Evolutionary conservation across 2,113 vertebrate species (phyloP).

Genomic region (Centropus bengalensis): DNA sequence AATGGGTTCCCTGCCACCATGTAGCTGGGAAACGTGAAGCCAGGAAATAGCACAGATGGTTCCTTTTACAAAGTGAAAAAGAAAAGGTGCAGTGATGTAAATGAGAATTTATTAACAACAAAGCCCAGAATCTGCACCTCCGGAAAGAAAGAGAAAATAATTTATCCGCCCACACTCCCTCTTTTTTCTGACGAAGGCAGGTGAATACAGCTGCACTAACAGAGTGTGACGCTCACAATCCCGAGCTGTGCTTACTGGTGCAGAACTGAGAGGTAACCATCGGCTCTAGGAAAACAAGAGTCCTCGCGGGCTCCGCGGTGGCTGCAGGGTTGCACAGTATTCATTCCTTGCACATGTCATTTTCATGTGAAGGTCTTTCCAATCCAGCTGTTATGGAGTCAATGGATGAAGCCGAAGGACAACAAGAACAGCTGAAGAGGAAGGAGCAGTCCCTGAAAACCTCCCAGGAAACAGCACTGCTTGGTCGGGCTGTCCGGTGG

Average conservation of each 20-base stretch:
- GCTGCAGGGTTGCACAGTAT: background rate
- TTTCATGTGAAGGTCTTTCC: conserved; percentile 63
- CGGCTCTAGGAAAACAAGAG: conserved; percentile 20
- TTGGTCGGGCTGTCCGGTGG: conserved; percentile 72
- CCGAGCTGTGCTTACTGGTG: conserved; percentile 62
- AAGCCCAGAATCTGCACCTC: conserved; percentile 73
- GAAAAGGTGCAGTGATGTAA: conserved; percentile 70
- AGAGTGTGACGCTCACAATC: conserved; percentile 71
- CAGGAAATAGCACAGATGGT: conserved; percentile 8
- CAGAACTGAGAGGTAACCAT: conserved; percentile 50
- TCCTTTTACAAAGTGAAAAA: conserved; percentile 55
- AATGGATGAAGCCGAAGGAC: conserved; percentile 62
- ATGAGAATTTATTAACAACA: conserved; percentile 76
- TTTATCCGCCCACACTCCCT: conserved; percentile 78
- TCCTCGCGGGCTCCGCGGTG: background rate
- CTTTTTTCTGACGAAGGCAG: conserved; percentile 79
- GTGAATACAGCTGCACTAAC: conserved; percentile 75
- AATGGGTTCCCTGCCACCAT: background rate
- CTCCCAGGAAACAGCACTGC: conserved; percentile 65
- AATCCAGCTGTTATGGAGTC: conserved; percentile 72
- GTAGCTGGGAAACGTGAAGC: background rate
- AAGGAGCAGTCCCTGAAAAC: conserved; percentile 65
- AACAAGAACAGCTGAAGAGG: conserved; percentile 34
- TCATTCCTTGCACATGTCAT: conserved; percentile 15
- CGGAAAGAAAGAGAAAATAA: conserved; percentile 78